These are phyloP conservation scores for Myiozetetes cayanensis DNA, from an alignment of 2,113 vertebrate species.

Conservation along the genomic window DNA sequence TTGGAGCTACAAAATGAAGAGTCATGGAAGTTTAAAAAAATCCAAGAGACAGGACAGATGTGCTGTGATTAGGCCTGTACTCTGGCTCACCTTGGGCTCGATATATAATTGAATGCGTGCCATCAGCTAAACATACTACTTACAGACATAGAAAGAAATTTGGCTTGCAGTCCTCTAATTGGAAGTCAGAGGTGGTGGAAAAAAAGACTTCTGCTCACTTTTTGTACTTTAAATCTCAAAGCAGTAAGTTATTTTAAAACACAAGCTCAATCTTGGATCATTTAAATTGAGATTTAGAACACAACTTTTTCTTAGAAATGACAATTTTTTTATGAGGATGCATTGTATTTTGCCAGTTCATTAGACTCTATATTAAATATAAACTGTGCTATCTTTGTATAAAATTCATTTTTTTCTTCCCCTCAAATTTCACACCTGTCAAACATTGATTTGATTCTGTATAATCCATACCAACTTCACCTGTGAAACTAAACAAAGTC, in stretches of 20 bases:
- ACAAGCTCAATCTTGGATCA: not conserved
- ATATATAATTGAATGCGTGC: constrained; percentile 71
- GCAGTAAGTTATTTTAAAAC: not conserved
- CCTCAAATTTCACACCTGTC: not conserved
- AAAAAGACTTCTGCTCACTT: not conserved
- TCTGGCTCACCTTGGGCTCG: constrained; percentile 78
- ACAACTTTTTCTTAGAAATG: not conserved
- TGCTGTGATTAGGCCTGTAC: constrained; percentile 52
- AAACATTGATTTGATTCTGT: not conserved
- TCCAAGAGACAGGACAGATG: constrained; percentile 41
- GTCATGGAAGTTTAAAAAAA: constrained; percentile 64
- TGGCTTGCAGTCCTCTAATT: constrained; percentile 54
- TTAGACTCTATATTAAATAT: not conserved
- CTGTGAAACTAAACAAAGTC: constrained; percentile 6
- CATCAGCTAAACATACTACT: constrained; percentile 29
- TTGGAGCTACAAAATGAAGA: constrained; percentile 64
- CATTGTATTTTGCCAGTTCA: not conserved
- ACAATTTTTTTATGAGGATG: not conserved
- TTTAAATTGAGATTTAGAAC: not conserved
- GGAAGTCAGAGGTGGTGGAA: constrained; percentile 56
- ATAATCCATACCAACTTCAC: not conserved
- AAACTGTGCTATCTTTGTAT: not conserved
- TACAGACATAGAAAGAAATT: constrained; percentile 48
- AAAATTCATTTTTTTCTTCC: not conserved
- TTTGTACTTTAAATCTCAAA: not conserved